Percentiles rank a stretch among this genome's conserved stretches.
Conservation (phyloP, 1,140 invertebrate species). For the Drosophila varians region DNA sequence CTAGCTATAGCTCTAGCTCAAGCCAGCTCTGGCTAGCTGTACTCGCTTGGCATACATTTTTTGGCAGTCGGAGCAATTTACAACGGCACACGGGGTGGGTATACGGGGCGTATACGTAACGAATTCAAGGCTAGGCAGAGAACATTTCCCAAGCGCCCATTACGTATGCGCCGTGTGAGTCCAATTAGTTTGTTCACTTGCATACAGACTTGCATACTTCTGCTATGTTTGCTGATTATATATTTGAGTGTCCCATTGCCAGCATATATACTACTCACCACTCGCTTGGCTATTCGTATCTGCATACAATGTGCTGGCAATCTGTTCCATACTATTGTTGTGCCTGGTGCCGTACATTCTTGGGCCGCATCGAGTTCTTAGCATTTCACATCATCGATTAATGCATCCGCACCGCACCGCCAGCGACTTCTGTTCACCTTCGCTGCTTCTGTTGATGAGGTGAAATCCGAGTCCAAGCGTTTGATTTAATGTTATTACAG, state of each 20-base stretch:
- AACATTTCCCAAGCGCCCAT: constrained; percentile 73
- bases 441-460: constrained; percentile 77
- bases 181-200: constrained; percentile 62
- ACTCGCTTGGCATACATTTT: constrained; percentile 49
- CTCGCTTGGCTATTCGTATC: constrained; percentile 28
- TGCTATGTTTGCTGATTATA: constrained; percentile 20
- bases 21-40: constrained; percentile 2
- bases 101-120: constrained; percentile 74
- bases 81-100: constrained; percentile 46
- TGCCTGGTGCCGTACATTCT: constrained; percentile 43
- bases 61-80: constrained; percentile 35
- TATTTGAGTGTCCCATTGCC: constrained; percentile 4
- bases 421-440: constrained; percentile 62
- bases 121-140: constrained; percentile 52
- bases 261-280: constrained; percentile 12
- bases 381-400: constrained; percentile 80
- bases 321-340: constrained; percentile 50
- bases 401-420: constrained; percentile 48
- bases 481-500: constrained; percentile 45
- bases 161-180: constrained; percentile 78
- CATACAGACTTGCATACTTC: constrained; percentile 20
- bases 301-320: constrained; percentile 58
- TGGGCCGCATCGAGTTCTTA: constrained; percentile 37
- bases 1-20: neutral
- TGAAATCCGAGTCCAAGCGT: constrained; percentile 69